phyloP scores from a whole-genome alignment of 1,140 invertebrate genomes.

The Cryptotermes secundus region DNA sequence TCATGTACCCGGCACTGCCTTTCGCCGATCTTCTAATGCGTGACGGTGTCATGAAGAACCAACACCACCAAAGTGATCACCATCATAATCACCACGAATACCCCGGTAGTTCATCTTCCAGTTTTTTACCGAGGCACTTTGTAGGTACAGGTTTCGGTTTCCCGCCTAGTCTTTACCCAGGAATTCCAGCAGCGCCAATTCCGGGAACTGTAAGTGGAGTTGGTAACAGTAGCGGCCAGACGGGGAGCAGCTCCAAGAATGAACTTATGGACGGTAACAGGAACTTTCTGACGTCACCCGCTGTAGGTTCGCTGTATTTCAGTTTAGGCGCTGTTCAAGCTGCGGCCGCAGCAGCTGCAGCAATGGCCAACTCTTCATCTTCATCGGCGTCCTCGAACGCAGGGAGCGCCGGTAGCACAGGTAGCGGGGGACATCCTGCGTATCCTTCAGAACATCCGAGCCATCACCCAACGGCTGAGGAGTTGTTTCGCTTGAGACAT shows the following conservation, averaged over 20 bases:
- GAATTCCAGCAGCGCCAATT: not conserved
- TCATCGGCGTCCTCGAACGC: constrained; percentile 34
- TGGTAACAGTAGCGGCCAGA: not conserved
- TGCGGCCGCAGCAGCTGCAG: constrained; percentile 54
- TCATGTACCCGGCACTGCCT: constrained; percentile 59
- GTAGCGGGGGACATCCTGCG: not conserved
- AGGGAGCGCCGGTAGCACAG: not conserved
- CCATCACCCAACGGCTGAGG: constrained; percentile 42
- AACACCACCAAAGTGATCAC: constrained; percentile 27
- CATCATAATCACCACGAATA: constrained; percentile 22
- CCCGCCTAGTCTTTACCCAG: constrained; percentile 35
- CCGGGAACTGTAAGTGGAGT: not conserved
- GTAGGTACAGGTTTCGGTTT: constrained; percentile 35
- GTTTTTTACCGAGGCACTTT: constrained; percentile 39
- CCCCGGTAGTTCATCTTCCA: not conserved
- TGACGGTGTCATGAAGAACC: constrained; percentile 27
- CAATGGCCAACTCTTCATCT: constrained; percentile 36
- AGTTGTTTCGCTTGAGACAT: constrained; percentile 53
- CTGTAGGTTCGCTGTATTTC: constrained; percentile 57
- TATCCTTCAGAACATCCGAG: not conserved
- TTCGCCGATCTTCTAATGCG: constrained; percentile 41
- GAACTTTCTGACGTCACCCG: constrained; percentile 52
- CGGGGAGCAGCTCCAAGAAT: not conserved
- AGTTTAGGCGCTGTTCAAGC: constrained; percentile 57
- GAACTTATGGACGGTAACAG: constrained; percentile 45